These are phyloP conservation scores for Myrmophylax atrothorax DNA, from an alignment of 2,113 vertebrate species.

Conservation along the genomic window DNA sequence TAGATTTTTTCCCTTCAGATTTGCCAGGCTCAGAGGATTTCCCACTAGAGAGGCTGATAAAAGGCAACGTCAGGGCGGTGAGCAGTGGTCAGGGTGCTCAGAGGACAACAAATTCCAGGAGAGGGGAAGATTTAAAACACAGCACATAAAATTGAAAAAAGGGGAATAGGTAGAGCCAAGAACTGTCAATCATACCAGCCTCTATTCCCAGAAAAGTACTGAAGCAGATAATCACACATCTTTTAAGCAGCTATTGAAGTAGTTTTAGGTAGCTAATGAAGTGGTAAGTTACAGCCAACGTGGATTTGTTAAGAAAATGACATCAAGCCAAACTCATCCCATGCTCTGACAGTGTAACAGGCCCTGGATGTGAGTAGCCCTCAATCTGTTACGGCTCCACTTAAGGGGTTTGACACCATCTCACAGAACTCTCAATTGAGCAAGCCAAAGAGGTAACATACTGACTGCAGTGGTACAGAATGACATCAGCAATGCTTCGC, in stretches of 20 bases:
- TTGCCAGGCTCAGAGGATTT: neutral
- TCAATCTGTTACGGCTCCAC: neutral
- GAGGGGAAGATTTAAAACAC: neutral
- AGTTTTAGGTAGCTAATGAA: neutral
- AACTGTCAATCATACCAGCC: neutral
- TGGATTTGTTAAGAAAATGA: neutral
- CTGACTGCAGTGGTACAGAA: neutral
- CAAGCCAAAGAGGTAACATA: neutral
- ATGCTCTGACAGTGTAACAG: neutral
- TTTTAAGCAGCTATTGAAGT: neutral
- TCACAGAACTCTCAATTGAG: neutral
- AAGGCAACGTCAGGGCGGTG: neutral
- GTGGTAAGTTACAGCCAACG: neutral
- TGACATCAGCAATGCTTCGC: neutral
- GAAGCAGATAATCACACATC: conserved; percentile 1
- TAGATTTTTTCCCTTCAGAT: neutral
- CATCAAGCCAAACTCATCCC: neutral
- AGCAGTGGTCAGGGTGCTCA: neutral
- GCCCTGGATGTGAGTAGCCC: neutral
- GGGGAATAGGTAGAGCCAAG: neutral
- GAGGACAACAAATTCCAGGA: neutral
- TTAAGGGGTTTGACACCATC: neutral
- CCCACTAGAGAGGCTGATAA: neutral
- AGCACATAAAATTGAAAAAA: rapidly evolving
- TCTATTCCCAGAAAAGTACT: neutral